These are phyloP conservation scores for Dichetophora obliterata DNA, from an alignment of 2,888 invertebrate genomes.

Conservation along the genomic window DNA sequence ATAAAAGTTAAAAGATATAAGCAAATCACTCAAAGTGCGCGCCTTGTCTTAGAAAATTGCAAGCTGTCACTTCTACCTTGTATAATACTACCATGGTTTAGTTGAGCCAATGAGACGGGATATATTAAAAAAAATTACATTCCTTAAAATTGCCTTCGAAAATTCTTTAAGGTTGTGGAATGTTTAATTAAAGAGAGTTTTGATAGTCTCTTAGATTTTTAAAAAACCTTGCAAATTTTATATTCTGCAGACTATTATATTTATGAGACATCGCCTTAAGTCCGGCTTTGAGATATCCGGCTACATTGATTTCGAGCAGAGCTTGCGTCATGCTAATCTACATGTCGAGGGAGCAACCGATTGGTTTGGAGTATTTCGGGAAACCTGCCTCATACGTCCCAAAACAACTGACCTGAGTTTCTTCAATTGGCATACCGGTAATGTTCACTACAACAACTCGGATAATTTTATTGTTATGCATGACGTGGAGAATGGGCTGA, in stretches of 20 bases:
- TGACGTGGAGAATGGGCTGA: slow-evolving; percentile 79
- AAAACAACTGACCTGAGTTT: slow-evolving; percentile 77
- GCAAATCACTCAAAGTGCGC: no score
- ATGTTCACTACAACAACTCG: slow-evolving; percentile 79
- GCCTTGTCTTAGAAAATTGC: no score
- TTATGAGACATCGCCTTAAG: slow-evolving; percentile 77
- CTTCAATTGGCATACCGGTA: slow-evolving; percentile 83
- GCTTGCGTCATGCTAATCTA: slow-evolving; percentile 56
- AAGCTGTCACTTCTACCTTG: no score
- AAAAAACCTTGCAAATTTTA: slow-evolving; percentile 21
- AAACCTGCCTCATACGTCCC: slow-evolving; percentile 77
- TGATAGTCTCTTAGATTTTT: no score
- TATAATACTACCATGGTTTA: no score
- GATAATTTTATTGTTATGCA: slow-evolving; percentile 83
- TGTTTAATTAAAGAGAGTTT: no score
- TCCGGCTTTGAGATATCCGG: slow-evolving; percentile 86
- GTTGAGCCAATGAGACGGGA: no score
- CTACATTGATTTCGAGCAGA: slow-evolving; percentile 81
- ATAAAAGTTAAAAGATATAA: no score
- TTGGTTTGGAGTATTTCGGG: slow-evolving; percentile 82
- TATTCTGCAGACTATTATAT: slow-evolving; percentile 79
- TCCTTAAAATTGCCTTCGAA: no score
- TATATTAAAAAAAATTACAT: no score
- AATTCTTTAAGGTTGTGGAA: no score
- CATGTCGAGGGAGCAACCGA: slow-evolving; percentile 70